phyloP scores from a whole-genome alignment of 2,113 vertebrate genomes.

The Chroicocephalus ridibundus region DNA sequence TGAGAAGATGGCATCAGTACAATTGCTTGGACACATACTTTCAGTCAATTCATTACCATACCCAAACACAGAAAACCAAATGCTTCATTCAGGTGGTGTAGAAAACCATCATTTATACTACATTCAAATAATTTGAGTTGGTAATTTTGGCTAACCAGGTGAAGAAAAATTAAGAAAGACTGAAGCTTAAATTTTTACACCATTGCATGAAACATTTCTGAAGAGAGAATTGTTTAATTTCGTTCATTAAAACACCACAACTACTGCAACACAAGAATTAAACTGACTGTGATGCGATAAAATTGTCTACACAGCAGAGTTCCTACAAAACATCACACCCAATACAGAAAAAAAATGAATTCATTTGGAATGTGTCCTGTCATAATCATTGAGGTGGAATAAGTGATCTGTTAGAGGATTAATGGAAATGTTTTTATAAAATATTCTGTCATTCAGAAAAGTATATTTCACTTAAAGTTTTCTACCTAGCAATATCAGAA shows the following conservation, averaged over 20 bases:
- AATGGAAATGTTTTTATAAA: background rate
- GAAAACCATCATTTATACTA: background rate
- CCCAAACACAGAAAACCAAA: background rate
- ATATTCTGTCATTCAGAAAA: background rate
- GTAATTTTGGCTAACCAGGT: background rate
- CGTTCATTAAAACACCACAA: rapidly evolving
- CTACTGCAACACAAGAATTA: background rate
- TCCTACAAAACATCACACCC: background rate
- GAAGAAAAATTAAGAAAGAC: background rate
- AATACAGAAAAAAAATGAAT: background rate
- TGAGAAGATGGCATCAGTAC: background rate
- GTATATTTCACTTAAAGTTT: background rate
- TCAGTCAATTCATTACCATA: background rate
- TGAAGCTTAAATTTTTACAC: background rate
- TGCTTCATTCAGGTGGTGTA: background rate
- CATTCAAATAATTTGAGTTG: background rate
- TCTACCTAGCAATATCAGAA: background rate
- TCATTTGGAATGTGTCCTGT: background rate
- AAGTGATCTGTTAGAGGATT: background rate
- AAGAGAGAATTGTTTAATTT: background rate
- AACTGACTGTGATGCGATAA: background rate
- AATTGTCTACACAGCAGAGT: background rate
- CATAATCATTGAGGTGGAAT: background rate
- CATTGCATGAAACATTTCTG: background rate
- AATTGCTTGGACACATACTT: background rate